A percentile compares a stretch with the other conserved stretches of the same genome.
These are phyloP conservation scores for Drosophila longiperda DNA, from an alignment of 2,888 invertebrate species.

Conservation along the genomic window DNA sequence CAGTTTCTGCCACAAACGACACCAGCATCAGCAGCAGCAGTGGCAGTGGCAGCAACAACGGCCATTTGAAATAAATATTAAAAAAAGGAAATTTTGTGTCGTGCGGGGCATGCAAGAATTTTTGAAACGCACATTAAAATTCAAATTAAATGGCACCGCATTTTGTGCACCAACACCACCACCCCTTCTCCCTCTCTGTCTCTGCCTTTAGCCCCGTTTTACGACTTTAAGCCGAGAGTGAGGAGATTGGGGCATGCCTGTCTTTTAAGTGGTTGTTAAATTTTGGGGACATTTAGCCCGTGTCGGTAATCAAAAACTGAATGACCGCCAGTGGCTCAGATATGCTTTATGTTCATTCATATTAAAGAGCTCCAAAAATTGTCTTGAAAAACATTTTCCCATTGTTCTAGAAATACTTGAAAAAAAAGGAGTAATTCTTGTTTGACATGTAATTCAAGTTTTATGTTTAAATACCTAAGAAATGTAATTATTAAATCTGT, in stretches of 20 bases:
- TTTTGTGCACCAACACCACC: slow-evolving; percentile 12
- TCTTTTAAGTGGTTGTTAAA: slow-evolving; percentile 51
- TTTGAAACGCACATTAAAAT: slow-evolving; percentile 66
- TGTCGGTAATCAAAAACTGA: slow-evolving; percentile 19
- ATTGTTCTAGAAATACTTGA: neutral
- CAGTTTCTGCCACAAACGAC: slow-evolving; percentile 10
- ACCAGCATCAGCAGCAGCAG: slow-evolving; percentile 10
- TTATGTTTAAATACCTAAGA: neutral
- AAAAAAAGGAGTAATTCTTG: neutral
- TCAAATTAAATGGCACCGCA: slow-evolving; percentile 67
- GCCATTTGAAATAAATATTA: slow-evolving; percentile 68
- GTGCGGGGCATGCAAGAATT: slow-evolving; percentile 54
- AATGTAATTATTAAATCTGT: neutral
- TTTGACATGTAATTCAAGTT: neutral
- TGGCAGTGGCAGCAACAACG: slow-evolving; percentile 1
- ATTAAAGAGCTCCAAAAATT: slow-evolving; percentile 1
- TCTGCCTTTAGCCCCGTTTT: slow-evolving; percentile 27
- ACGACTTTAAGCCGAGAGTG: slow-evolving; percentile 41
- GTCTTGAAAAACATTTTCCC: neutral
- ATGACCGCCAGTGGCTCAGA: slow-evolving; percentile 5
- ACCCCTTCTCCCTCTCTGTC: neutral
- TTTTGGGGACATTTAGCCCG: slow-evolving; percentile 17
- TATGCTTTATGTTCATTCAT: slow-evolving; percentile 7
- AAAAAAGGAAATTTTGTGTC: slow-evolving; percentile 46
- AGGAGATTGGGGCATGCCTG: slow-evolving; percentile 1